Percentiles rank a stretch among this genome's conserved stretches.
Conservation (phyloP, 1,140 invertebrate genomes). For the Drosophila bocqueti region DNA sequence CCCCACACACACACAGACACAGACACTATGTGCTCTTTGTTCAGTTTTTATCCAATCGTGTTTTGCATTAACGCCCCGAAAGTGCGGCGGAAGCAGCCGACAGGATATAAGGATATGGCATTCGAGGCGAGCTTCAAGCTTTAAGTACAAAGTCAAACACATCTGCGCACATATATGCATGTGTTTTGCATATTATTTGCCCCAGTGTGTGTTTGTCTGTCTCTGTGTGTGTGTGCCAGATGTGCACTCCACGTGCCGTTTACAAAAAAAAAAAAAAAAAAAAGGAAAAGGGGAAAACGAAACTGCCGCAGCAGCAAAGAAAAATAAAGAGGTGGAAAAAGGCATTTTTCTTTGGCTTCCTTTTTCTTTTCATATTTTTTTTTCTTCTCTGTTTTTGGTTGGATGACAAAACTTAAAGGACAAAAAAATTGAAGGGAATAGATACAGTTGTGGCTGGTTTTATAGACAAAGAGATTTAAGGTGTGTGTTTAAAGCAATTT, state of each 20-base stretch:
- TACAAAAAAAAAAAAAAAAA: slow-evolving; percentile 45
- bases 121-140: slow-evolving; percentile 52
- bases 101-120: slow-evolving; percentile 77
- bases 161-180: slow-evolving; percentile 19
- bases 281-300: background rate
- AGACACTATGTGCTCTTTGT: slow-evolving; percentile 18
- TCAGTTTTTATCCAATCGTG: slow-evolving; percentile 52
- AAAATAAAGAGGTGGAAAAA: slow-evolving; percentile 53
- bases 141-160: slow-evolving; percentile 76
- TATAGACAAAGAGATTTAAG: slow-evolving; percentile 4
- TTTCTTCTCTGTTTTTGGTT: slow-evolving; percentile 1
- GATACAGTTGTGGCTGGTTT: slow-evolving; percentile 4
- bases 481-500: background rate
- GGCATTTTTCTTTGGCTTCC: slow-evolving; percentile 23
- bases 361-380: background rate
- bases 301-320: slow-evolving; percentile 56
- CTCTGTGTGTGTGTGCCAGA: slow-evolving; percentile 53
- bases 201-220: slow-evolving; percentile 1
- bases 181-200: slow-evolving; percentile 54
- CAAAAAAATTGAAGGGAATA: slow-evolving; percentile 9
- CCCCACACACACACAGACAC: background rate
- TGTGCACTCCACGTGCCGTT: slow-evolving; percentile 74
- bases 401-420: slow-evolving; percentile 67
- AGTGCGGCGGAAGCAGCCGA: slow-evolving; percentile 69
- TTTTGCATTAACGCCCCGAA: slow-evolving; percentile 56